These are phyloP conservation scores for Drosophila meridionalis DNA, from an alignment of 2,888 invertebrate species.

Conservation along the genomic window DNA sequence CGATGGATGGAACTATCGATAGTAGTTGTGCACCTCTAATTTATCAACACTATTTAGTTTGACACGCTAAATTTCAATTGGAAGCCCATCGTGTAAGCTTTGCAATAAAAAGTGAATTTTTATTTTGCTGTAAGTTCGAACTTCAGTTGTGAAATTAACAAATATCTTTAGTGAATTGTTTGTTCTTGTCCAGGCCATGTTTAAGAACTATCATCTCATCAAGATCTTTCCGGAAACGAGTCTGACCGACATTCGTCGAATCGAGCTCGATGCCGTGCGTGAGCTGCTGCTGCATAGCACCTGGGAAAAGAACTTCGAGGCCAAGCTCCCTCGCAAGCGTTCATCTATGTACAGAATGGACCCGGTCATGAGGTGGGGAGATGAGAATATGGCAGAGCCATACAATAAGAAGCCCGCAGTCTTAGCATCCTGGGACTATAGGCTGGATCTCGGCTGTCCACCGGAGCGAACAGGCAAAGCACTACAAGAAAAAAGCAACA, in stretches of 20 bases:
- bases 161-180: not conserved
- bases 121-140: not conserved
- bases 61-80: fast-evolving
- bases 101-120: not conserved
- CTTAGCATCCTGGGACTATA: not conserved
- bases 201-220: constrained; percentile 3
- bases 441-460: not conserved
- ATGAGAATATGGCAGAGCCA: not conserved
- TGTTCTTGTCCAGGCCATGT: not conserved
- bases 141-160: too few relatives aligned
- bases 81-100: not conserved
- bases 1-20: too few relatives aligned
- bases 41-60: not conserved
- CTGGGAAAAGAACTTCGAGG: not conserved
- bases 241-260: constrained; percentile 33
- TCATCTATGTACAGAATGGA: not conserved
- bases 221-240: constrained; percentile 33
- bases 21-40: too few relatives aligned
- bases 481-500: not conserved
- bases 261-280: constrained; percentile 22
- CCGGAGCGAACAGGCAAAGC: not conserved
- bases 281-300: constrained; percentile 24
- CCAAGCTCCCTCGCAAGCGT: not conserved
- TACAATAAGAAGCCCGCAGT: not conserved
- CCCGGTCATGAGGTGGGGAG: not conserved